Evolutionary conservation across 2,113 vertebrate species (phyloP).

Genomic region (Propithecus coquereli): DNA sequence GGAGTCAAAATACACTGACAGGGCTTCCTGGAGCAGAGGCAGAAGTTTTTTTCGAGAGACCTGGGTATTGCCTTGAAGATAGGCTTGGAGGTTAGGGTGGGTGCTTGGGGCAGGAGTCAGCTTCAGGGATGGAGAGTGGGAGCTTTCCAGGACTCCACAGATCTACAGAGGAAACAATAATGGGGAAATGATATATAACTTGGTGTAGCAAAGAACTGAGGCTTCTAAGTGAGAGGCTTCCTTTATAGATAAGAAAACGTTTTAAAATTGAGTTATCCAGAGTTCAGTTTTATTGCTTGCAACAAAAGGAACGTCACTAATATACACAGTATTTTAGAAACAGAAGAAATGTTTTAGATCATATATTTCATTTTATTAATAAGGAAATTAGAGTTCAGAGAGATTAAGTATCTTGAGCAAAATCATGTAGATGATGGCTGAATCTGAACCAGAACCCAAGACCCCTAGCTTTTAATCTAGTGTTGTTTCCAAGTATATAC

Average conservation of each 20-base stretch:
- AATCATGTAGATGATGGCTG: not conserved
- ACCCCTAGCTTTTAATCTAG: not conserved
- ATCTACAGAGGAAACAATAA: constrained; percentile 79
- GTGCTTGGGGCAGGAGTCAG: constrained; percentile 82
- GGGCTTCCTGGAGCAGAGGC: constrained; percentile 88
- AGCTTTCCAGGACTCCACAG: constrained; percentile 86
- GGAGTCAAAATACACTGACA: constrained; percentile 71
- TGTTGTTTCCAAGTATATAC: not conserved
- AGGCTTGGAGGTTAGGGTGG: constrained; percentile 83
- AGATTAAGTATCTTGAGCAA: not conserved
- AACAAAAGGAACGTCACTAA: not conserved
- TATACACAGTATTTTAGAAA: not conserved
- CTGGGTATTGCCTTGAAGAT: constrained; percentile 87
- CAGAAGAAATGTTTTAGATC: not conserved
- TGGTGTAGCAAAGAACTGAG: not conserved
- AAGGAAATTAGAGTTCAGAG: not conserved
- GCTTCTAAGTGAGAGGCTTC: not conserved
- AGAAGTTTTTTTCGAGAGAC: constrained; percentile 92
- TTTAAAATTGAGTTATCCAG: not conserved
- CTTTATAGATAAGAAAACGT: not conserved
- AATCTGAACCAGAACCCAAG: not conserved
- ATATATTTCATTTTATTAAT: constrained; percentile 5
- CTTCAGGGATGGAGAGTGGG: constrained; percentile 79
- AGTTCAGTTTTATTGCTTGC: not conserved
- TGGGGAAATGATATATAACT: not conserved